These are phyloP conservation scores for Ibidorhyncha struthersii DNA, from an alignment of 2,113 vertebrate species.

Conservation along the genomic window DNA sequence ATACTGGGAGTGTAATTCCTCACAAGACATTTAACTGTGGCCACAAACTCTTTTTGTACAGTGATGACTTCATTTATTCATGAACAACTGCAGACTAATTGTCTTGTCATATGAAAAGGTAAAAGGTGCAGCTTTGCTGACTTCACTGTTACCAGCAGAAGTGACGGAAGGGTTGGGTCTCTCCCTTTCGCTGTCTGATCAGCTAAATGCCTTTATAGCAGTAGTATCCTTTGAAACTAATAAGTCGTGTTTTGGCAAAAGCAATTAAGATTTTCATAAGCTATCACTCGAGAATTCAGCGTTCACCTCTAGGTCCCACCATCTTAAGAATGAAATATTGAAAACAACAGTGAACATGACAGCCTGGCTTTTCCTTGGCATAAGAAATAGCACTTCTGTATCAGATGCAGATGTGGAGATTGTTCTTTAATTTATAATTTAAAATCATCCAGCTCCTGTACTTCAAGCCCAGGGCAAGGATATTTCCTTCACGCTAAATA, in stretches of 20 bases:
- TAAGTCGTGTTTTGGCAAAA: neutral
- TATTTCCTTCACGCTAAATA: neutral
- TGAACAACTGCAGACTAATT: neutral
- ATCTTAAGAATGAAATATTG: constrained; percentile 17
- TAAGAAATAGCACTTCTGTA: neutral
- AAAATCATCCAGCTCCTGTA: neutral
- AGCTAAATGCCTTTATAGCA: neutral
- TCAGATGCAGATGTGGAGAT: neutral
- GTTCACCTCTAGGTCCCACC: neutral
- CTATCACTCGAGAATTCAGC: neutral
- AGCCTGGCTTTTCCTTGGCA: neutral
- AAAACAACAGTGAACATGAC: constrained; percentile 5
- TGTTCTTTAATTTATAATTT: neutral
- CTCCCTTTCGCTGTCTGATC: neutral
- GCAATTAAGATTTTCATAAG: neutral
- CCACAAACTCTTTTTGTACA: neutral
- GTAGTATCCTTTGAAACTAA: neutral
- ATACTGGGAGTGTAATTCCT: neutral
- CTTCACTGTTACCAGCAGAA: neutral
- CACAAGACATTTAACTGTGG: neutral
- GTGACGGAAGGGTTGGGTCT: neutral
- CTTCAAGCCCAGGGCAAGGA: neutral
- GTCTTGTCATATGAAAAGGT: neutral
- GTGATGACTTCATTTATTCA: neutral
- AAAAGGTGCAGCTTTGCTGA: neutral